Percentiles rank a stretch among this genome's conserved stretches.
phyloP scores from a whole-genome alignment of 2,888 invertebrate species.

The Nycteola revayana region DNA sequence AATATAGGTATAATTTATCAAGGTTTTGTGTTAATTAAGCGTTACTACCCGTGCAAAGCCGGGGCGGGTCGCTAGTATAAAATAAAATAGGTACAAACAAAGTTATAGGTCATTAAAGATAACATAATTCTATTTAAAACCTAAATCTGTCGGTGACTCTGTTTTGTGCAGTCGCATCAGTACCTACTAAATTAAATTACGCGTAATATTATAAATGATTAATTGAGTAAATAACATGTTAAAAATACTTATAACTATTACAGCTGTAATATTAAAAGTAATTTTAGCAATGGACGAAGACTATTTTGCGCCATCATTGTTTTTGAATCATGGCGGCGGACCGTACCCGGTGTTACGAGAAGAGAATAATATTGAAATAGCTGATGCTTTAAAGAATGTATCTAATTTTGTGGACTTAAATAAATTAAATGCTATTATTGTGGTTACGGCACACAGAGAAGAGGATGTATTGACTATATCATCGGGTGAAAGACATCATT shows the following conservation, averaged over 20 bases:
- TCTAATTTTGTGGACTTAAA: slow-evolving; percentile 35
- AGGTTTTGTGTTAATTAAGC: no score
- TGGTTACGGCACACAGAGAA: slow-evolving; percentile 51
- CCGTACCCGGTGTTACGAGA: slow-evolving; percentile 45
- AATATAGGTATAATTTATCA: no score
- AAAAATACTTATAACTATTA: not conserved
- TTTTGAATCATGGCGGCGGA: slow-evolving; percentile 52
- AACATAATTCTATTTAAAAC: no score
- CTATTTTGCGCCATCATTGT: slow-evolving; percentile 47
- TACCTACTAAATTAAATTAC: no score
- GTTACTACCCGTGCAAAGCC: no score
- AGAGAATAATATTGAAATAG: slow-evolving; percentile 39
- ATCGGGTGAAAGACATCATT: slow-evolving; percentile 33
- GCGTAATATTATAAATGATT: no score
- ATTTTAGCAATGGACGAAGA: slow-evolving; percentile 14
- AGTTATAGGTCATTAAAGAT: no score
- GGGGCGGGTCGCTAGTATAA: no score
- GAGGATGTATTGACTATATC: slow-evolving; percentile 45
- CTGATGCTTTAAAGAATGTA: slow-evolving; percentile 37
- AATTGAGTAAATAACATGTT: no score
- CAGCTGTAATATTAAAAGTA: not conserved
- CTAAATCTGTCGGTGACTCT: no score
- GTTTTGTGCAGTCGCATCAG: no score
- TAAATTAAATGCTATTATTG: slow-evolving; percentile 39
- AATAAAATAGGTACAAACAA: no score